phyloP scores from a whole-genome alignment of 35 echinoderm and acorn worm genomes.

The Stichopus chloronotus region DNA sequence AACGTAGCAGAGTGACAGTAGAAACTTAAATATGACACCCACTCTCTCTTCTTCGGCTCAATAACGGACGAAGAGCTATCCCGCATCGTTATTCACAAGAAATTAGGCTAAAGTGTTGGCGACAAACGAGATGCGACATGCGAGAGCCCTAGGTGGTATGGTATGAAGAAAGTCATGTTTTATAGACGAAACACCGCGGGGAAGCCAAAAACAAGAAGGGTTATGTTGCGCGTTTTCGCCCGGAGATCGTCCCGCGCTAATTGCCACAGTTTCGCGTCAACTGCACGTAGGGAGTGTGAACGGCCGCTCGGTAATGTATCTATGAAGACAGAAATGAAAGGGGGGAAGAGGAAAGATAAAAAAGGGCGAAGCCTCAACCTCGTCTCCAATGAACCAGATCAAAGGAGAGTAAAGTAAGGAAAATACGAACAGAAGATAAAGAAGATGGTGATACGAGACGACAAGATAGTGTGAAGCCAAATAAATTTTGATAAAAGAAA shows the following conservation, averaged over 20 bases:
- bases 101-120: conserved; percentile 61
- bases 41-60: conserved; percentile 15
- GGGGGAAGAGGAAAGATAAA: background rate
- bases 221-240: conserved; percentile 31
- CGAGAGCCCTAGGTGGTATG: conserved; percentile 40
- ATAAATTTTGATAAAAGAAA: too few relatives aligned
- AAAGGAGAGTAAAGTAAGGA: background rate
- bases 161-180: conserved; percentile 10
- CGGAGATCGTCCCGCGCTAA: conserved; percentile 37
- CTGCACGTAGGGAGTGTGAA: conserved; percentile 41
- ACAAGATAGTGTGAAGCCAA: too few relatives aligned
- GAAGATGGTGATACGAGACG: too few relatives aligned
- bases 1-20: background rate
- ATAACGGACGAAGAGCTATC: conserved; percentile 42
- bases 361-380: background rate
- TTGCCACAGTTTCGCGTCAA: conserved; percentile 50
- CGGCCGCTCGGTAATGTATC: conserved; percentile 43
- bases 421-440: too few relatives aligned
- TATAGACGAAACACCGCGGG: conserved; percentile 30
- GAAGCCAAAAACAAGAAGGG: conserved; percentile 40
- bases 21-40: conserved; percentile 21
- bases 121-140: conserved; percentile 32
- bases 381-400: too few relatives aligned
- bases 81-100: conserved; percentile 57
- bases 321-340: background rate